Evolutionary conservation across 2,888 invertebrate genomes (phyloP), one percentile per base, ranked within the genome.

Genomic region (Eupithecia centaureata): DNA sequence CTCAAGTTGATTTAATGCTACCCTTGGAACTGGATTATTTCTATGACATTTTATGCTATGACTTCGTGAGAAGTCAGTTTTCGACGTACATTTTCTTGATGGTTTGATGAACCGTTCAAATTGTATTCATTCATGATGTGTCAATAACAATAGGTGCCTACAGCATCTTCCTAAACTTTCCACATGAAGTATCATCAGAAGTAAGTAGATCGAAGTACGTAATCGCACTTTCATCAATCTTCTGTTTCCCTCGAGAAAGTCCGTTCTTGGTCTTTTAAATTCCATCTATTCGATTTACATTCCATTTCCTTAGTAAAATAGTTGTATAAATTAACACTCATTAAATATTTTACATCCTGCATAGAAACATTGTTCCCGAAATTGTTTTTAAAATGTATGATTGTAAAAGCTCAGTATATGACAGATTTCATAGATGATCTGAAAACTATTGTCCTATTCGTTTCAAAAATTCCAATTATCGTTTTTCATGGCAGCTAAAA

Each of bases 281-380:
- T 72, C 71, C 70, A 72, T 73, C 71, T 65, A 73, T 67, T 76
- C 61, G 30, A 78, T 81, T 77, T 75, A 73, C 70, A 82, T 81
- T 76, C 72, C 35, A 77, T 80, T 80, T 84, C 79, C 78, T 79
- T 75, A 65, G 63, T 72, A 67, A 73, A 76, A 62, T 74, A 76
- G 78, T 76, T 66, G 67, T 65, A 71, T 68, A 67, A 66, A 73
- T 71, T 73, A 70, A 70, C 61, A 73, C 68, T 72, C 68, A 73
- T 73, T 72, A 72, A 75, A 75, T 75, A 62, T 77, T 73, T 76
- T 75, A 75, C 73, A 72, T 73, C 74, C 76, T 74, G 77, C 65
- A 38, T 66, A 75, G 67, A 38, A 63, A 67, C 65, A 67, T 67
- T 63, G 72, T 80, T 80, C 75, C 66, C 74, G 76, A 74, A 74